phyloP scores from a whole-genome alignment of 2,888 invertebrate species.

The Cremastinae sp. region DNA sequence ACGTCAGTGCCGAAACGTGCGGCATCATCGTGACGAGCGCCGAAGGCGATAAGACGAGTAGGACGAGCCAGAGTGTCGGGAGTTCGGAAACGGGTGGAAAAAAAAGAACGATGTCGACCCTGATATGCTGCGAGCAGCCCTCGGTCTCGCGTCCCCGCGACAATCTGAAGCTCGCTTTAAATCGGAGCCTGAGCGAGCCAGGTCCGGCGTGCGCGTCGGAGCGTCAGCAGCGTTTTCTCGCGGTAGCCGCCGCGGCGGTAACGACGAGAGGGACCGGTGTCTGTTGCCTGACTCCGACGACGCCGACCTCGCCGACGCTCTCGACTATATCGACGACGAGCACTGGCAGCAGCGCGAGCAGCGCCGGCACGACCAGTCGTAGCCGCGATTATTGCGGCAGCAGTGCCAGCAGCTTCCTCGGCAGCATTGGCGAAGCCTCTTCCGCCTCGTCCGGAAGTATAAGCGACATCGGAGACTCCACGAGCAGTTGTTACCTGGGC shows the following conservation, averaged over 20 bases:
- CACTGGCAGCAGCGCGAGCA: conserved; percentile 64
- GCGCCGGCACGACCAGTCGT: conserved; percentile 55
- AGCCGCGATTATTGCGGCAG: conserved; percentile 50
- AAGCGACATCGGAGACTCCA: conserved; percentile 55
- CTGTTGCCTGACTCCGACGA: conserved; percentile 59
- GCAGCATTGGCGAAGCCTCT: conserved; percentile 37
- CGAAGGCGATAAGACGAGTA: neutral
- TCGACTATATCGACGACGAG: conserved; percentile 69
- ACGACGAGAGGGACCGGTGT: conserved; percentile 52
- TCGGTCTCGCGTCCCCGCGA: conserved; percentile 80
- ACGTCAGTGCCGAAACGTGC: no score
- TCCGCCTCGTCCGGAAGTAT: conserved; percentile 58
- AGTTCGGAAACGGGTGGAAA: conserved; percentile 16
- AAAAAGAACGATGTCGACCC: conserved; percentile 79
- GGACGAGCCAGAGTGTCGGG: conserved; percentile 1
- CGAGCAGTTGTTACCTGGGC: conserved; percentile 11
- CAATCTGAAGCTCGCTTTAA: conserved; percentile 82
- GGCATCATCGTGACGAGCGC: no score
- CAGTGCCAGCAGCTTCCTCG: neutral
- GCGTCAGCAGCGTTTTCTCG: conserved; percentile 60
- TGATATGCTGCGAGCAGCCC: conserved; percentile 81
- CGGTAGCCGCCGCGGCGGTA: conserved; percentile 44
- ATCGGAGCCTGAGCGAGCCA: conserved; percentile 83
- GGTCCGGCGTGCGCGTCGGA: conserved; percentile 77
- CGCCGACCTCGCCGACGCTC: conserved; percentile 71